Evolutionary conservation across 2,797 vertebrate genomes (phyloP).

Genomic region (Balearica regulorum): DNA sequence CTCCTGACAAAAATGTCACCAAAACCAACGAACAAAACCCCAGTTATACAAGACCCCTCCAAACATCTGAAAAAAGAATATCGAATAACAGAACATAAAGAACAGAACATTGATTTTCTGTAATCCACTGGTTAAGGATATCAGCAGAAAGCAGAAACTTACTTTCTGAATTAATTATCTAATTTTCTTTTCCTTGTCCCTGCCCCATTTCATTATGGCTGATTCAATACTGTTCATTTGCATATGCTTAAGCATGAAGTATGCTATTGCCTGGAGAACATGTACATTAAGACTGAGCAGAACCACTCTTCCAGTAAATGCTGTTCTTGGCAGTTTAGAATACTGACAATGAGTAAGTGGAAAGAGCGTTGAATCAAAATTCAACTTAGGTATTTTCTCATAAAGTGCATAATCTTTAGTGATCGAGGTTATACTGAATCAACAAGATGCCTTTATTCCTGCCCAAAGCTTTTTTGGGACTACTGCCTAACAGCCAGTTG

Average conservation of each 20-base stretch:
- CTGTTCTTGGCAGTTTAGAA: background rate
- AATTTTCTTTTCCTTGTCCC: background rate
- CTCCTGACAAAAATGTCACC: background rate
- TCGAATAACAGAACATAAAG: background rate
- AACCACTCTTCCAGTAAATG: background rate
- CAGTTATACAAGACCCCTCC: background rate
- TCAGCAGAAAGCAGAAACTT: constrained; percentile 1
- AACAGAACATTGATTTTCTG: background rate
- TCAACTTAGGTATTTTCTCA: background rate
- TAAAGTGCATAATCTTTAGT: background rate
- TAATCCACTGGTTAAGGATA: background rate
- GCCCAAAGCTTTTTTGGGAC: background rate
- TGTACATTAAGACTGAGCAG: background rate
- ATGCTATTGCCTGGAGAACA: background rate
- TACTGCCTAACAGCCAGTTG: background rate
- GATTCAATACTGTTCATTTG: background rate
- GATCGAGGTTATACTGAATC: background rate
- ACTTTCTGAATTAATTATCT: constrained; percentile 4
- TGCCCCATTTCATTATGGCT: background rate
- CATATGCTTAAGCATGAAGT: background rate
- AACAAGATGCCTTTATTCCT: background rate
- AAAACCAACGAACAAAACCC: background rate
- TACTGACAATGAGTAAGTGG: background rate
- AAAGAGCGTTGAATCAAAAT: background rate
- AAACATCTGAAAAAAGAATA: background rate